phyloP scores from a whole-genome alignment of 2,113 vertebrate genomes.

The Anhinga anhinga region DNA sequence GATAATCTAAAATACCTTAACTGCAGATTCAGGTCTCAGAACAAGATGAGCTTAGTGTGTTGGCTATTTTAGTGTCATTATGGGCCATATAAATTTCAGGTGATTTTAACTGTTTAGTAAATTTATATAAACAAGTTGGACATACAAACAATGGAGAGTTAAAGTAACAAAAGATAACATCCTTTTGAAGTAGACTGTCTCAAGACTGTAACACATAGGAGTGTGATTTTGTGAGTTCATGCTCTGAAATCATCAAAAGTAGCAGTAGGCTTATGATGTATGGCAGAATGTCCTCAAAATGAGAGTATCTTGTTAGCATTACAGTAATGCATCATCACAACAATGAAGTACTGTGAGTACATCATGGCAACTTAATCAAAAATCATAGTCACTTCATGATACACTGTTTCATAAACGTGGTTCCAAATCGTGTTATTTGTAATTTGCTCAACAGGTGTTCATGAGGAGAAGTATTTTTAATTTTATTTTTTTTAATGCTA shows the following conservation, averaged over 20 bases:
- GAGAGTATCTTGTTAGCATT: neutral
- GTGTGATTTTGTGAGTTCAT: neutral
- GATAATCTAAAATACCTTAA: neutral
- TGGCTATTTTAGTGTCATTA: neutral
- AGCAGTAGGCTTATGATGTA: neutral
- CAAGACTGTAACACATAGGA: neutral
- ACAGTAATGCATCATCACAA: neutral
- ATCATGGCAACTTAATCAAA: neutral
- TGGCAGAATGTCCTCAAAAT: neutral
- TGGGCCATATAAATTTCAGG: neutral
- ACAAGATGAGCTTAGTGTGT: neutral
- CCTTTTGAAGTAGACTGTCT: neutral
- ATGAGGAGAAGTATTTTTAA: neutral
- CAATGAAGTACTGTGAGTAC: neutral
- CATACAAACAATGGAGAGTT: neutral
- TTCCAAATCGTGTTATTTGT: neutral
- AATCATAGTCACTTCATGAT: neutral
- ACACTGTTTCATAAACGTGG: neutral
- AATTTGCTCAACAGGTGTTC: neutral
- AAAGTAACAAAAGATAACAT: neutral
- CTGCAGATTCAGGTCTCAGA: neutral
- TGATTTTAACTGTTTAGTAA: neutral
- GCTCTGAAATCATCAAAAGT: neutral
- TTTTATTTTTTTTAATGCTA: neutral
- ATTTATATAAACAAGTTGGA: neutral